These are phyloP conservation scores for Neelides sp. DNA, from an alignment of 1,140 invertebrate species.

Conservation along the genomic window DNA sequence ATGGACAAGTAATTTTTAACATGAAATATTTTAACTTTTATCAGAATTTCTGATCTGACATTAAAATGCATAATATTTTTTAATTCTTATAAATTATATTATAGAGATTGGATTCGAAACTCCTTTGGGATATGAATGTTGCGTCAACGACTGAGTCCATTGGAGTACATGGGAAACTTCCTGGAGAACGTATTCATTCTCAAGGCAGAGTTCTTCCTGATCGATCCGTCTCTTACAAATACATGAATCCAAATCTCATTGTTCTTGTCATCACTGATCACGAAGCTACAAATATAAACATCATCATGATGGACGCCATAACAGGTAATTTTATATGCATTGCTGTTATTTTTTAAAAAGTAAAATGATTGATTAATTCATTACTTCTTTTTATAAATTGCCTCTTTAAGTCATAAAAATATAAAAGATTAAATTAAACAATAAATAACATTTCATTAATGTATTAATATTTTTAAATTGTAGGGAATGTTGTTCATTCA, in stretches of 20 bases:
- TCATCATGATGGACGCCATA: slow-evolving; percentile 82
- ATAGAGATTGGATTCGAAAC: slow-evolving; percentile 36
- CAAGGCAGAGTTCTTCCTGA: slow-evolving; percentile 89
- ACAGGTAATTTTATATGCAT: slow-evolving; percentile 51
- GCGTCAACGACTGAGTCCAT: slow-evolving; percentile 54
- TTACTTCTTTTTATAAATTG: background rate
- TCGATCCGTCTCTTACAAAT: slow-evolving; percentile 94
- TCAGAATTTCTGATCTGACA: no score
- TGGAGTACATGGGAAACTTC: slow-evolving; percentile 53
- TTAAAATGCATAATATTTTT: no score
- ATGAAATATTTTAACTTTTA: background rate
- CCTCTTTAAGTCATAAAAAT: no score
- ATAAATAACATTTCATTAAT: background rate
- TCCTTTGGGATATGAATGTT: slow-evolving; percentile 59
- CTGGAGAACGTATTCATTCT: slow-evolving; percentile 80
- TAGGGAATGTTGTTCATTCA: slow-evolving; percentile 52
- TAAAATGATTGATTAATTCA: background rate
- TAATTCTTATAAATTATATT: slow-evolving; percentile 18
- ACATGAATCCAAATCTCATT: slow-evolving; percentile 93
- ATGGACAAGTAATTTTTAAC: background rate
- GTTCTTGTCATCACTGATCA: slow-evolving; percentile 67
- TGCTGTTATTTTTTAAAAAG: slow-evolving; percentile 16
- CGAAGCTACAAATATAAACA: slow-evolving; percentile 59
- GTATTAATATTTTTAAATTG: background rate
- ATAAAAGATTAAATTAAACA: background rate